Evolutionary conservation across 2,888 invertebrate genomes (phyloP).

Genomic region (Perizoma flavofasciatum): DNA sequence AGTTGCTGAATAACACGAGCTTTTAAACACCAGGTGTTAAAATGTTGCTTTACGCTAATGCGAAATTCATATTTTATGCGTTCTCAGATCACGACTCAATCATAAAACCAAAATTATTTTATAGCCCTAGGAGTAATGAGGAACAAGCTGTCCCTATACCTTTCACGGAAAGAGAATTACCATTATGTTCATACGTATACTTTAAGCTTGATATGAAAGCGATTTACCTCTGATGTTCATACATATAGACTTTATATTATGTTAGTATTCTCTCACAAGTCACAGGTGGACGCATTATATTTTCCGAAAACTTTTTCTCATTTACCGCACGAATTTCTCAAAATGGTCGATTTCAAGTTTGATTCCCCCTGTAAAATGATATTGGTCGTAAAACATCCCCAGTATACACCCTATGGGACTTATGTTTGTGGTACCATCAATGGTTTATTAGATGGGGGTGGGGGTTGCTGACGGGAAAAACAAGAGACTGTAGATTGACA

Average conservation of each 20-base stretch:
- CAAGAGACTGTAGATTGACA: slow-evolving; percentile 18
- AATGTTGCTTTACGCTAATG: background rate
- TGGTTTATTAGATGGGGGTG: slow-evolving; percentile 42
- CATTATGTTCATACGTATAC: background rate
- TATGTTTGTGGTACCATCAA: slow-evolving; percentile 41
- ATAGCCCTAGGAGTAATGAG: background rate
- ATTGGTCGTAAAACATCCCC: slow-evolving; percentile 78
- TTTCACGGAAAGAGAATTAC: too few relatives aligned
- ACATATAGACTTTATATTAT: too few relatives aligned
- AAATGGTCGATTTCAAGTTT: slow-evolving; percentile 31
- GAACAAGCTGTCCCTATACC: background rate
- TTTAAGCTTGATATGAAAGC: background rate
- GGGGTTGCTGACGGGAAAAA: slow-evolving; percentile 24
- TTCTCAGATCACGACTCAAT: slow-evolving; percentile 10
- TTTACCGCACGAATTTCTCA: slow-evolving; percentile 21
- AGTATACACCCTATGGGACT: slow-evolving; percentile 57
- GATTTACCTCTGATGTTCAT: too few relatives aligned
- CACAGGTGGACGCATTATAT: background rate
- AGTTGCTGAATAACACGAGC: background rate
- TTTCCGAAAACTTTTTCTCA: slow-evolving; percentile 1
- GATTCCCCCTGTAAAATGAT: slow-evolving; percentile 60
- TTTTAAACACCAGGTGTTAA: background rate
- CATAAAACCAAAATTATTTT: slow-evolving; percentile 20
- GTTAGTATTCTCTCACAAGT: background rate
- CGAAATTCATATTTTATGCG: too few relatives aligned